Percentiles rank a stretch among this genome's conserved stretches.
Evolutionary conservation across 2,888 invertebrate genomes (phyloP).

Genomic region (Myopa testacea): DNA sequence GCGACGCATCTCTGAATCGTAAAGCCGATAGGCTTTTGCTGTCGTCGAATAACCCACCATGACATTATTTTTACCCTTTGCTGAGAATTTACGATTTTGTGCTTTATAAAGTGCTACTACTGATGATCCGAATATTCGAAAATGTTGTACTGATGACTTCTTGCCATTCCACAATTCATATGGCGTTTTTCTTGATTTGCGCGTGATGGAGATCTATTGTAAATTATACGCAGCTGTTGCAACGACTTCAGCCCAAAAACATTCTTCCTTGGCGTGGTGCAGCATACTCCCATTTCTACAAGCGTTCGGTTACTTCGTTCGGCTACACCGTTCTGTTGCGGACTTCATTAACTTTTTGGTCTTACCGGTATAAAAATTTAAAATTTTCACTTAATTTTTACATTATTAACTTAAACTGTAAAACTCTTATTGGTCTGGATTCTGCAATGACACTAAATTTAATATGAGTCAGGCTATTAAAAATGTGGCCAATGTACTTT

Average conservation of each 20-base stretch:
- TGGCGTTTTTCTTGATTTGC: constrained; percentile 41
- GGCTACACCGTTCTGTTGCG: too few species aligned
- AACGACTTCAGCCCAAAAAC: constrained; percentile 34
- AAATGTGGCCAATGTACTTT: not conserved
- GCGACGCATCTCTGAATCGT: not conserved
- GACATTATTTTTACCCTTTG: constrained; percentile 27
- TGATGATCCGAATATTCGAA: not conserved
- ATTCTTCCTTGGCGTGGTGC: constrained; percentile 7
- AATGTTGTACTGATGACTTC: constrained; percentile 1
- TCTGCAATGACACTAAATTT: too few species aligned
- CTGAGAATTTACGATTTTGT: not conserved
- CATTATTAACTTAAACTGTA: too few species aligned
- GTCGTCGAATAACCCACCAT: constrained; percentile 24
- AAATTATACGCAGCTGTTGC: constrained; percentile 44
- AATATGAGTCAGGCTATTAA: too few species aligned
- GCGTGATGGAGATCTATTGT: constrained; percentile 44
- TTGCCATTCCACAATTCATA: constrained; percentile 40
- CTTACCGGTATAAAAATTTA: too few species aligned
- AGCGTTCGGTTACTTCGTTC: too few species aligned
- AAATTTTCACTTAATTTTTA: too few species aligned
- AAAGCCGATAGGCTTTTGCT: constrained; percentile 32
- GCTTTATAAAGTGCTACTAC: constrained; percentile 20
- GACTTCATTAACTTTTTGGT: too few species aligned
- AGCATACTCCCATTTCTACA: constrained; percentile 13
- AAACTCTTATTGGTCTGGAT: too few species aligned